Conservation (phyloP, 2,113 vertebrate species). For the Apaloderma vittatum region DNA sequence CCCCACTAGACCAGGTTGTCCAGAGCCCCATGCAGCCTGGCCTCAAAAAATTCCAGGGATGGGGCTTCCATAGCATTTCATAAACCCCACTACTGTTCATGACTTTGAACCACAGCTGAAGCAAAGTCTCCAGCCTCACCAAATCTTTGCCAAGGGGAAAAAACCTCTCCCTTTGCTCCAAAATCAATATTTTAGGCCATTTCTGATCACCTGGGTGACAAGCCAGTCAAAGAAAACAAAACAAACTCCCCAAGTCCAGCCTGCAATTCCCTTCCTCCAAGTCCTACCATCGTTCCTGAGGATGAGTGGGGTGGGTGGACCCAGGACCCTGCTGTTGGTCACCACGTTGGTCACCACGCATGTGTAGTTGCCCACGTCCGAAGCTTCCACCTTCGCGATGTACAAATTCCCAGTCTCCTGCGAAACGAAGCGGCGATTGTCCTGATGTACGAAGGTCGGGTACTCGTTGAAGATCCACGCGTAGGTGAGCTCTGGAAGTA, state of each 20-base stretch:
- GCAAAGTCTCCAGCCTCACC: background rate
- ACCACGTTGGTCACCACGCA: constrained; percentile 94
- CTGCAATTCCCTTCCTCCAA: background rate
- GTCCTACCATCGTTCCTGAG: constrained; percentile 92
- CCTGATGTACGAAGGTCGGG: constrained; percentile 92
- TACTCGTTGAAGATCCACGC: constrained; percentile 98
- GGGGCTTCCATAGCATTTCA: background rate
- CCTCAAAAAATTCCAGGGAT: too few species aligned
- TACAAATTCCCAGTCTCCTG: constrained; percentile 97
- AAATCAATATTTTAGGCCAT: fast-evolving
- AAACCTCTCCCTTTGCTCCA: background rate
- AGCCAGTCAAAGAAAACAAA: background rate
- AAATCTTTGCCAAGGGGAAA: background rate
- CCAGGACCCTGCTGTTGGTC: constrained; percentile 89
- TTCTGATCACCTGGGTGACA: background rate
- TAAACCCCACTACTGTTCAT: fast-evolving
- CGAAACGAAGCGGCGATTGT: constrained; percentile 93
- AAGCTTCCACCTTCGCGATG: constrained; percentile 94
- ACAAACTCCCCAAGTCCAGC: fast-evolving
- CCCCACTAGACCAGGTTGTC: too few species aligned
- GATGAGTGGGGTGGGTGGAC: constrained; percentile 92
- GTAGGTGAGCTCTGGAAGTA: constrained; percentile 89
- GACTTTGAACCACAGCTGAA: background rate
- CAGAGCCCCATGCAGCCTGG: too few species aligned
- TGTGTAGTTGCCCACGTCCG: constrained; percentile 95